Evolutionary conservation across 2,113 vertebrate species (phyloP).

Genomic region (Orientallactaga bullata): DNA sequence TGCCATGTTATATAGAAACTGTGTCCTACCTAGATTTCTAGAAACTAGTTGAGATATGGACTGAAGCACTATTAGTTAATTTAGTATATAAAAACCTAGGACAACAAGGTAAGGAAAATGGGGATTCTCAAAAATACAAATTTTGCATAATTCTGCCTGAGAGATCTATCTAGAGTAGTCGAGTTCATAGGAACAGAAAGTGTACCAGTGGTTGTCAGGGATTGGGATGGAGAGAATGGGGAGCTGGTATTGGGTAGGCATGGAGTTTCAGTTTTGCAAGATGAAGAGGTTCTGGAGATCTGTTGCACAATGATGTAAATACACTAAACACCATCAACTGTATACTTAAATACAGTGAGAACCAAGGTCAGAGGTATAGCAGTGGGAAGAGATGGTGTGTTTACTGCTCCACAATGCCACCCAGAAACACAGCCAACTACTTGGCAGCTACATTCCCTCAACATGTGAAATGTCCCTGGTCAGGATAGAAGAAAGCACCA

Average conservation of each 20-base stretch:
- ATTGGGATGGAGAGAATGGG: fast-evolving
- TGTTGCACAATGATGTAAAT: neutral
- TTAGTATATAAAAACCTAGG: neutral
- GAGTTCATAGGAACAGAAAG: neutral
- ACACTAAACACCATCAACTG: neutral
- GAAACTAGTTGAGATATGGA: neutral
- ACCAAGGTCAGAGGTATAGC: neutral
- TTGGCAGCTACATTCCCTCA: neutral
- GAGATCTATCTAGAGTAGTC: neutral
- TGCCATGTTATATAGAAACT: neutral
- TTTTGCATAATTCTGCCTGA: neutral
- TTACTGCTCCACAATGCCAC: neutral
- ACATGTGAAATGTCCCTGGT: neutral
- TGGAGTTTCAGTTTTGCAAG: neutral
- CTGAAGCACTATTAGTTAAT: neutral
- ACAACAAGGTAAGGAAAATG: neutral
- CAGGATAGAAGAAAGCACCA: neutral
- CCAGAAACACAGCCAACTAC: neutral
- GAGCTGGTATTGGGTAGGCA: neutral
- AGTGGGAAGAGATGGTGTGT: neutral
- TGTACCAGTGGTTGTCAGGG: neutral
- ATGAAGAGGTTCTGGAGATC: neutral
- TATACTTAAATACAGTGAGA: neutral
- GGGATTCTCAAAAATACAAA: neutral
- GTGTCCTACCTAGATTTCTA: slow-evolving; percentile 20